phyloP scores from a whole-genome alignment of 1,140 invertebrate genomes.

The Matsumurasca onukii region DNA sequence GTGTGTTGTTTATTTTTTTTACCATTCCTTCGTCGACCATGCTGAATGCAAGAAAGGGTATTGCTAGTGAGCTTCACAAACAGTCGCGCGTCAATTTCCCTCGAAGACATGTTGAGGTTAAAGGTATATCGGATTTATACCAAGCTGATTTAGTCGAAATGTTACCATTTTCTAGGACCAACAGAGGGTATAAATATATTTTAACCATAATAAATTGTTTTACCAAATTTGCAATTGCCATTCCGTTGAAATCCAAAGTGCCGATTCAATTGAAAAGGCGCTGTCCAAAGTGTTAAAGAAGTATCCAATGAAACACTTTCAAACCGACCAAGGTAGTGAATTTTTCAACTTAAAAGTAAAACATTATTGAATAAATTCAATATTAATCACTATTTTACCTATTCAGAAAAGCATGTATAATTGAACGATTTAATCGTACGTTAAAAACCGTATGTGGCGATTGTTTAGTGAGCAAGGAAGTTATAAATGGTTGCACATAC shows the following conservation, averaged over 20 bases:
- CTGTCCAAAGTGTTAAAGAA: slow-evolving; percentile 39
- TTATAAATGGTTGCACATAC: slow-evolving; percentile 43
- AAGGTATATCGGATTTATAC: not conserved
- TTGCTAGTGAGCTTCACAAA: slow-evolving; percentile 8
- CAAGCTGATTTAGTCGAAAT: slow-evolving; percentile 4
- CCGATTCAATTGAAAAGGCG: slow-evolving; percentile 40
- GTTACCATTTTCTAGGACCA: not conserved
- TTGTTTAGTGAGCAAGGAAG: slow-evolving; percentile 43
- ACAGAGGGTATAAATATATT: slow-evolving; percentile 9
- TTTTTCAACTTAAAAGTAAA: slow-evolving; percentile 8
- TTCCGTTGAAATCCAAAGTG: slow-evolving; percentile 42
- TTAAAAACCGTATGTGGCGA: slow-evolving; percentile 50
- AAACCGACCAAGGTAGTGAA: slow-evolving; percentile 12
- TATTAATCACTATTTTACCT: slow-evolving; percentile 40
- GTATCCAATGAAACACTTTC: slow-evolving; percentile 40
- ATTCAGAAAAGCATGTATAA: slow-evolving; percentile 46
- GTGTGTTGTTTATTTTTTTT: not conserved
- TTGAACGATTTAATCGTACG: slow-evolving; percentile 52
- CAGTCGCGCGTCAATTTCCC: slow-evolving; percentile 2
- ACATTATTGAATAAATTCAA: slow-evolving; percentile 15
- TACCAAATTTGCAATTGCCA: too few species aligned
- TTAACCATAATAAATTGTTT: too few species aligned
- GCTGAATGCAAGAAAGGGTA: not conserved
- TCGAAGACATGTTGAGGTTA: not conserved
- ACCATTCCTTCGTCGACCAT: not conserved